These are phyloP conservation scores for Silvanus unidentatus DNA, from an alignment of 2,888 invertebrate genomes.

Conservation along the genomic window DNA sequence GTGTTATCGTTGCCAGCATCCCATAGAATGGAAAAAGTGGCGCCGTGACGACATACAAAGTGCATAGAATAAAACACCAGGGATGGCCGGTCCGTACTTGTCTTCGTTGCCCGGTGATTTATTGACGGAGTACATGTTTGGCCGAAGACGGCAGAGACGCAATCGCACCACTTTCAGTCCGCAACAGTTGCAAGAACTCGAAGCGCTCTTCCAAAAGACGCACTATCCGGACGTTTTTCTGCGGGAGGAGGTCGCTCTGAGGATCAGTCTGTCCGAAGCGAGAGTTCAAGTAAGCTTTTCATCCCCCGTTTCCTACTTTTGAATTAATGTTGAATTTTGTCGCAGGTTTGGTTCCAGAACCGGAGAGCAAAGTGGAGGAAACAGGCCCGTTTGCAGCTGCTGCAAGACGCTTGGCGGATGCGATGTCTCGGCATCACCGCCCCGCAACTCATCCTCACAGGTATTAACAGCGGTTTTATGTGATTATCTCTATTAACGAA, in stretches of 20 bases:
- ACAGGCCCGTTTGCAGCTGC: constrained; percentile 75
- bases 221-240: constrained; percentile 89
- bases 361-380: constrained; percentile 88
- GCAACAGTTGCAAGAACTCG: constrained; percentile 85
- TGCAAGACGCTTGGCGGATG: constrained; percentile 90
- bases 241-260: constrained; percentile 84
- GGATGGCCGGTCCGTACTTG: constrained; percentile 83
- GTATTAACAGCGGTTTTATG: constrained; percentile 23
- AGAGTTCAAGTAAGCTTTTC: constrained; percentile 73
- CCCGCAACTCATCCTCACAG: constrained; percentile 43
- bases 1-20: constrained; percentile 25
- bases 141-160: constrained; percentile 77
- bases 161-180: constrained; percentile 93
- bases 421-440: constrained; percentile 64
- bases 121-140: constrained; percentile 91
- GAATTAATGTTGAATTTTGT: too few relatives aligned
- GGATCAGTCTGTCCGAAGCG: constrained; percentile 88
- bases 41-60: constrained; percentile 7
- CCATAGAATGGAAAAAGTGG: constrained; percentile 12
- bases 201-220: constrained; percentile 88
- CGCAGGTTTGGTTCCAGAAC: constrained; percentile 94
- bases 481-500: constrained; percentile 5
- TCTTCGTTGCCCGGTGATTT: constrained; percentile 81
- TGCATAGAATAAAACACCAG: too few relatives aligned
- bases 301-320: too few relatives aligned